phyloP scores from a whole-genome alignment of 2,113 vertebrate species.

The Salvator merianae region DNA sequence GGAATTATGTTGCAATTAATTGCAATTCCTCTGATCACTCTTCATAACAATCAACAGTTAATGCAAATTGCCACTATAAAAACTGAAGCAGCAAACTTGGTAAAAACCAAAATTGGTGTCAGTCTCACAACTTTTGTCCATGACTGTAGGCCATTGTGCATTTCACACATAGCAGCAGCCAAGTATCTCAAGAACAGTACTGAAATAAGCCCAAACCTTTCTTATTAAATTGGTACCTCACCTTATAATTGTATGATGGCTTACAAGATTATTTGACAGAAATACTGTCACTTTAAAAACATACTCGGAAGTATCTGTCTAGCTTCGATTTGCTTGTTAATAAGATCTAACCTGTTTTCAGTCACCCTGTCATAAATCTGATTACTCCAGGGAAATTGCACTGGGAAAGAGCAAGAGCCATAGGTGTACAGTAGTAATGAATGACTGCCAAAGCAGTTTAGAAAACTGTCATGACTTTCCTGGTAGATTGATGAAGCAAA shows the following conservation, averaged over 20 bases:
- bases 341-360: constrained; percentile 13
- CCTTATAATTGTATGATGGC: too few relatives aligned
- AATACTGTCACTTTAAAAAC: constrained; percentile 55
- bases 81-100: too few relatives aligned
- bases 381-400: rapidly evolving
- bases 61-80: too few relatives aligned
- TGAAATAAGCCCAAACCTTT: constrained; percentile 56
- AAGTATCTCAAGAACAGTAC: constrained; percentile 30
- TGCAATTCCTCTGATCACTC: too few relatives aligned
- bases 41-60: too few relatives aligned
- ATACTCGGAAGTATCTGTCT: constrained; percentile 54
- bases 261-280: constrained; percentile 30
- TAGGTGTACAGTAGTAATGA: not conserved
- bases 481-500: not conserved
- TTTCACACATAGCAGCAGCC: constrained; percentile 40
- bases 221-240: constrained; percentile 17
- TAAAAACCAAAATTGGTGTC: too few relatives aligned
- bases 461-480: not conserved
- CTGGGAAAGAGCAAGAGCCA: not conserved
- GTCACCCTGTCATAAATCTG: constrained; percentile 25
- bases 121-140: too few relatives aligned
- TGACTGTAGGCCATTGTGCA: not conserved
- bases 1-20: too few relatives aligned
- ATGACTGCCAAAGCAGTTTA: constrained; percentile 1
- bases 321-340: constrained; percentile 65